These are phyloP conservation scores for Chironex yamaguchii DNA, from an alignment of 30 jellyfish, hydroid and myxozoan species.

Conservation along the genomic window DNA sequence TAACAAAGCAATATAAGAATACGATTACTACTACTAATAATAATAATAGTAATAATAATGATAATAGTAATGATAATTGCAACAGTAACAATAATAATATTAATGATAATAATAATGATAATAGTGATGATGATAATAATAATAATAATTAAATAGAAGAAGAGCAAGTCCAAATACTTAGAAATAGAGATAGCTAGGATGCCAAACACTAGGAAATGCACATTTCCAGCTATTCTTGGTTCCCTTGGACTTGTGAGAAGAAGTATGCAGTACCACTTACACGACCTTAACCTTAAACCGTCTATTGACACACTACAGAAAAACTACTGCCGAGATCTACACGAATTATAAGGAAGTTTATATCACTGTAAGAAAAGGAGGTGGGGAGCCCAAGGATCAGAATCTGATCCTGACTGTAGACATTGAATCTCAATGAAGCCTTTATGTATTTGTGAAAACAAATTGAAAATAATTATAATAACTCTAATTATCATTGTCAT, in stretches of 20 bases:
- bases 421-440: too few relatives aligned
- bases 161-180: neutral
- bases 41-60: too few relatives aligned
- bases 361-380: neutral
- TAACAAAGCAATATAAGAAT: too few relatives aligned
- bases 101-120: too few relatives aligned
- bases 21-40: too few relatives aligned
- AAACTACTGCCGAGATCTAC: neutral
- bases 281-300: neutral
- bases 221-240: neutral
- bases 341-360: neutral
- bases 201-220: neutral
- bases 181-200: neutral
- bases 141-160: neutral
- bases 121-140: too few relatives aligned
- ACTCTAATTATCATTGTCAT: too few relatives aligned
- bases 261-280: neutral
- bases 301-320: neutral
- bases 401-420: neutral
- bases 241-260: neutral
- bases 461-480: too few relatives aligned
- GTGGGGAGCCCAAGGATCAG: constrained; percentile 3
- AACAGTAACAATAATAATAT: too few relatives aligned
- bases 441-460: too few relatives aligned
- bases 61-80: too few relatives aligned